phyloP scores from a whole-genome alignment of 1,140 invertebrate genomes.

The Antheraea pernyi region DNA sequence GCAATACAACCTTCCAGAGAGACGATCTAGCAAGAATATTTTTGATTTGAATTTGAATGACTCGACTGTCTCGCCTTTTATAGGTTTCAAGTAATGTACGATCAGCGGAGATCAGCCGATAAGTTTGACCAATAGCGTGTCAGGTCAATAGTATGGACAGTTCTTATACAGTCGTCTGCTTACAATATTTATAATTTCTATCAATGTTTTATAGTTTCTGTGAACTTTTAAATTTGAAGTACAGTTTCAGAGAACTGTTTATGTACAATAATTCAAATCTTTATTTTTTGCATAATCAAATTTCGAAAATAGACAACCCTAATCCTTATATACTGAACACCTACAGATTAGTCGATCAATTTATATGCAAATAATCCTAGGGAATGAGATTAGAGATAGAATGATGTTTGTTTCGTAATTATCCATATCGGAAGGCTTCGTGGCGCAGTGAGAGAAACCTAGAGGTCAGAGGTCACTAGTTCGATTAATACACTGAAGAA shows the following conservation, averaged over 20 bases:
- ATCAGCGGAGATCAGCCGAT: too few relatives aligned
- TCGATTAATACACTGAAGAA: neutral
- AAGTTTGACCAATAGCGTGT: too few relatives aligned
- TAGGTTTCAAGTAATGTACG: too few relatives aligned
- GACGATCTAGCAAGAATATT: too few relatives aligned
- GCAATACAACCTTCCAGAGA: too few relatives aligned
- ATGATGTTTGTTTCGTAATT: constrained; percentile 3
- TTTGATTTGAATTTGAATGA: too few relatives aligned
- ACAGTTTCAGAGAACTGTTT: neutral
- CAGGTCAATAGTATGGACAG: too few relatives aligned
- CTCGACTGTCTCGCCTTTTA: too few relatives aligned
- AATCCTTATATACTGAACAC: neutral
- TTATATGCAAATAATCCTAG: neutral
- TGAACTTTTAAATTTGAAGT: neutral
- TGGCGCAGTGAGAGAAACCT: too few relatives aligned
- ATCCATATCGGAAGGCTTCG: neutral
- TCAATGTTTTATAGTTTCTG: too few relatives aligned
- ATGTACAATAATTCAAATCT: neutral
- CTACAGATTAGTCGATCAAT: neutral
- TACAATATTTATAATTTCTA: too few relatives aligned
- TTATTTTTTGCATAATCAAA: neutral
- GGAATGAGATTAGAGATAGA: neutral
- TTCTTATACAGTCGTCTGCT: too few relatives aligned
- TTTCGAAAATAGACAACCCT: neutral
- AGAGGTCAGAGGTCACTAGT: neutral